Conservation (phyloP, 2,888 invertebrate species). For the Blastobasis adustella region DNA sequence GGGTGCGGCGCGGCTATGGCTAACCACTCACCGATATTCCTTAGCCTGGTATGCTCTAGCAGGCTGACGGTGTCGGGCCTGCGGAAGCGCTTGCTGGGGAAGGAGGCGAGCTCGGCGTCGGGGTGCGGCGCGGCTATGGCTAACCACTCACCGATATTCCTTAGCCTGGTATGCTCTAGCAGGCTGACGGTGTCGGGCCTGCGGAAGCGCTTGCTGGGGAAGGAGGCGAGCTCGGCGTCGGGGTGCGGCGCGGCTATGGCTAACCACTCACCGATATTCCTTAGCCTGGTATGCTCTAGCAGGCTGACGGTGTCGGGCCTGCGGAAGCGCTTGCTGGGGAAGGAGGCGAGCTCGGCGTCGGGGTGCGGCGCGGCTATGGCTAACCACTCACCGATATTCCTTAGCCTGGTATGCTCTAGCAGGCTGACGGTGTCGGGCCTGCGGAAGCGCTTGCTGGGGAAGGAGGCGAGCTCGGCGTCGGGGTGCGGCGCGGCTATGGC, state of each 20-base stretch:
- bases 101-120: too few species aligned
- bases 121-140: constrained; percentile 58
- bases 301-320: constrained; percentile 93
- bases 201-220: too few species aligned
- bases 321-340: too few species aligned
- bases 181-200: constrained; percentile 93
- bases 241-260: constrained; percentile 58
- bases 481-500: constrained; percentile 58
- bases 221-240: too few species aligned
- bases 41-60: constrained; percentile 94
- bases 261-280: constrained; percentile 85
- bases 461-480: too few species aligned
- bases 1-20: constrained; percentile 58
- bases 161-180: constrained; percentile 94
- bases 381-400: constrained; percentile 85
- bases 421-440: constrained; percentile 93
- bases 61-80: constrained; percentile 93
- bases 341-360: too few species aligned
- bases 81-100: too few species aligned
- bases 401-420: constrained; percentile 94
- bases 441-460: too few species aligned
- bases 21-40: constrained; percentile 85
- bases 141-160: constrained; percentile 85
- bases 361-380: constrained; percentile 58
- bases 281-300: constrained; percentile 94